Evolutionary conservation across 2,888 invertebrate species (phyloP).

Genomic region (Cheiracanthium punctorium): DNA sequence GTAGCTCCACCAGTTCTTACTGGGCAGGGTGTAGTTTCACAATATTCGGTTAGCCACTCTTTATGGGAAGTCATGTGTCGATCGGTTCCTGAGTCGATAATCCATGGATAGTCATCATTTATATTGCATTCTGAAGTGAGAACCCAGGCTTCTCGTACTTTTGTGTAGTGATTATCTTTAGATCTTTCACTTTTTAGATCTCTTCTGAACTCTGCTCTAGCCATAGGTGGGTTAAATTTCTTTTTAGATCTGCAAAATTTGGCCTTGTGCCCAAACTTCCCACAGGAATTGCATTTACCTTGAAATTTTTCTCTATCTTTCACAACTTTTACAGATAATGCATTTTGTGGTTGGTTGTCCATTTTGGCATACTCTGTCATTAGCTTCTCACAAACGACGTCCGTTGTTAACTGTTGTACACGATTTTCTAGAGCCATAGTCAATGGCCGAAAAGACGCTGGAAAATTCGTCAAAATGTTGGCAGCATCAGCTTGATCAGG

Average conservation of each 20-base stretch:
- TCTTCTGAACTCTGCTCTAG: not conserved
- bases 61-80: not conserved
- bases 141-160: not conserved
- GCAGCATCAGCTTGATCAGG: not conserved
- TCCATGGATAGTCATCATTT: not conserved
- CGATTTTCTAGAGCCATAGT: conserved; percentile 8
- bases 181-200: not conserved
- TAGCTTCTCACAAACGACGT: no score
- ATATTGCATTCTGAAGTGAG: no score
- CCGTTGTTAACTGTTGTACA: not conserved
- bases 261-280: not conserved
- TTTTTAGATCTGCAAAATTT: not conserved
- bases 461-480: conserved; percentile 5
- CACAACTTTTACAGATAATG: not conserved
- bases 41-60: not conserved
- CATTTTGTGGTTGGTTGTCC: no score
- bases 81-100: not conserved
- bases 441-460: not conserved
- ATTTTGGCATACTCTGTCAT: no score
- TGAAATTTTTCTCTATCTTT: no score
- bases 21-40: no score
- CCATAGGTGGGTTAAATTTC: no score
- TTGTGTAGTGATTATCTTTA: no score
- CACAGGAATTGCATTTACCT: not conserved
- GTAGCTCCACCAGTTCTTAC: no score